Evolutionary conservation across 2,888 invertebrate genomes (phyloP).

Genomic region (Synanthedon myopaeformis): DNA sequence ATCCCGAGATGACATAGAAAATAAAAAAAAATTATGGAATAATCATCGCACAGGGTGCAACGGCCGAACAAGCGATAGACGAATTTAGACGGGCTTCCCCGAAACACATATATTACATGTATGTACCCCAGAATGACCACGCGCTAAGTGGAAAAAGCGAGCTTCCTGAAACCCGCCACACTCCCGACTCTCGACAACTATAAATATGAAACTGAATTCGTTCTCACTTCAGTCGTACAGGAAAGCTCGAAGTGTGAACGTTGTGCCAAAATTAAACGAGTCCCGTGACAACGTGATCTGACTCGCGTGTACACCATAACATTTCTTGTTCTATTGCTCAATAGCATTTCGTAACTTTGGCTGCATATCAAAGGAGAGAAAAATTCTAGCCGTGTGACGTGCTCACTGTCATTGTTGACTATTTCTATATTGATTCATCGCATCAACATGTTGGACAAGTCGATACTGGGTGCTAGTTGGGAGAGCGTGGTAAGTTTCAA

Average conservation of each 20-base stretch:
- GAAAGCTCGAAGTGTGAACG: constrained; percentile 43
- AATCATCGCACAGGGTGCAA: constrained; percentile 21
- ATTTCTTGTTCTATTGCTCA: constrained; percentile 11
- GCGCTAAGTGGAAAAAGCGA: constrained; percentile 44
- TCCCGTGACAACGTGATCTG: constrained; percentile 49
- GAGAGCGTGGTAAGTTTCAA: constrained; percentile 56
- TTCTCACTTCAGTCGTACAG: constrained; percentile 56
- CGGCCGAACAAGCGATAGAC: constrained; percentile 16
- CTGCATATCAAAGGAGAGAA: constrained; percentile 16
- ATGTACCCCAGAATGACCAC: constrained; percentile 47
- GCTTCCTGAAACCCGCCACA: constrained; percentile 54
- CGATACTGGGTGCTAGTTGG: constrained; percentile 59
- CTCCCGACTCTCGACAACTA: constrained; percentile 33
- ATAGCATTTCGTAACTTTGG: constrained; percentile 23
- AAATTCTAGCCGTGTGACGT: constrained; percentile 17
- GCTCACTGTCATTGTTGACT: constrained; percentile 11
- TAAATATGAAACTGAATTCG: constrained; percentile 57
- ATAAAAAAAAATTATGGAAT: constrained; percentile 8
- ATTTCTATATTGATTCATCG: background rate
- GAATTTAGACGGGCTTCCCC: constrained; percentile 56
- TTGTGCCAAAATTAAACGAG: constrained; percentile 47
- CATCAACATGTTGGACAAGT: constrained; percentile 57
- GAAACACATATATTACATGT: constrained; percentile 37
- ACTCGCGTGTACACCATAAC: constrained; percentile 24
- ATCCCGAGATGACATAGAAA: background rate